phyloP scores from a whole-genome alignment of 1,140 invertebrate species.

The Cotesia typhae region DNA sequence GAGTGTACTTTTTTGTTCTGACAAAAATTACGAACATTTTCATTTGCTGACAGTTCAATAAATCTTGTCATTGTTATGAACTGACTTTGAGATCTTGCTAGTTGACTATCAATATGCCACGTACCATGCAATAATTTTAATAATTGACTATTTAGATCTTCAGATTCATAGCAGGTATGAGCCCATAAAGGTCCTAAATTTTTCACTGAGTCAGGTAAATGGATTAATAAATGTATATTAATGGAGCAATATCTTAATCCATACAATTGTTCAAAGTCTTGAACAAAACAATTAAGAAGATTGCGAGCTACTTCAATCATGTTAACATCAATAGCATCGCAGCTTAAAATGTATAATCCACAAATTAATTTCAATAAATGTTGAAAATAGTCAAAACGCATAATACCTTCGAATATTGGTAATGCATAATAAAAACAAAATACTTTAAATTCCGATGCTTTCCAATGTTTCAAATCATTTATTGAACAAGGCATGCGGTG shows the following conservation, averaged over 20 bases:
- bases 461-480: slow-evolving; percentile 20
- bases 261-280: slow-evolving; percentile 30
- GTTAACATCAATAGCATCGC: not conserved
- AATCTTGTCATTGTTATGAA: slow-evolving; percentile 13
- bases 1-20: slow-evolving; percentile 20
- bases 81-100: slow-evolving; percentile 10
- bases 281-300: slow-evolving; percentile 32
- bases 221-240: slow-evolving; percentile 37
- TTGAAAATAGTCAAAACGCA: slow-evolving; percentile 19
- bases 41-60: slow-evolving; percentile 6
- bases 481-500: slow-evolving; percentile 28
- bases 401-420: slow-evolving; percentile 20
- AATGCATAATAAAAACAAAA: slow-evolving; percentile 33
- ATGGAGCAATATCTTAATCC: slow-evolving; percentile 27
- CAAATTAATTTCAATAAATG: slow-evolving; percentile 25
- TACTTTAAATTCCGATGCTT: slow-evolving; percentile 28
- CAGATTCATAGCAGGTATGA: slow-evolving; percentile 39
- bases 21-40: slow-evolving; percentile 7
- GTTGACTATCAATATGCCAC: slow-evolving; percentile 27
- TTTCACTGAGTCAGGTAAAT: slow-evolving; percentile 40
- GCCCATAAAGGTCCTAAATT: slow-evolving; percentile 42
- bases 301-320: slow-evolving; percentile 19
- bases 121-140: slow-evolving; percentile 27
- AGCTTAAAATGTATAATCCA: slow-evolving; percentile 14
- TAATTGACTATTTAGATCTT: slow-evolving; percentile 36